Percentiles rank a stretch among this genome's conserved stretches.
Evolutionary conservation across 2,113 vertebrate species (phyloP).

Genomic region (Echinops telfairi): DNA sequence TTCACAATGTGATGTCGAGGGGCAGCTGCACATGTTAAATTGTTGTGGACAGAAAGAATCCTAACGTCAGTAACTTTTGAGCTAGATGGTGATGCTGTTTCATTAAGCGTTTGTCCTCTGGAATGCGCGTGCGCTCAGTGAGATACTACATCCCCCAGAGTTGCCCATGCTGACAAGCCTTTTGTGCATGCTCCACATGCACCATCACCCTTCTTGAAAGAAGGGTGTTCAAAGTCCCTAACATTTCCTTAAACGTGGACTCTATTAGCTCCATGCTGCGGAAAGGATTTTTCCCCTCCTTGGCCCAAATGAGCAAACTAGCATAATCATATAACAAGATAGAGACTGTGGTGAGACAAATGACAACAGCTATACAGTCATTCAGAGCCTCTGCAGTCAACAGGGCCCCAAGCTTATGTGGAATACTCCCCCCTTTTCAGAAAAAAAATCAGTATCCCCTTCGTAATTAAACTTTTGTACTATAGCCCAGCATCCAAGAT

Average conservation of each 20-base stretch:
- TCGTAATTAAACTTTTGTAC: no score
- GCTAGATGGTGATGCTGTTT: not conserved
- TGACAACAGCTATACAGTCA: not conserved
- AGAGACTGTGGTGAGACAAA: not conserved
- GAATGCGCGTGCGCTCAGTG: not conserved
- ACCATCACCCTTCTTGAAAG: slow-evolving; percentile 14
- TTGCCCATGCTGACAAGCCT: not conserved
- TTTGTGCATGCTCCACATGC: not conserved
- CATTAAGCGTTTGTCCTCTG: slow-evolving; percentile 4
- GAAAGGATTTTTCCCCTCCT: not conserved
- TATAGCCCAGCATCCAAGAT: no score
- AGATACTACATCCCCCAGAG: no score
- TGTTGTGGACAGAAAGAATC: no score
- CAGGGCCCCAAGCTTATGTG: no score
- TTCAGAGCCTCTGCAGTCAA: not conserved
- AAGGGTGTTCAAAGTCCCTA: not conserved
- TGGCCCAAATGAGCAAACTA: not conserved
- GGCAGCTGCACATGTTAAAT: not conserved
- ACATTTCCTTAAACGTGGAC: not conserved
- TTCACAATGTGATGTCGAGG: not conserved
- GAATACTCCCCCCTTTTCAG: no score
- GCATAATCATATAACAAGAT: not conserved
- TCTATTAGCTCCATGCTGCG: not conserved
- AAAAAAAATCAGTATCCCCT: no score
- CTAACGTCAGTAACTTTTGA: not conserved